Conservation (phyloP, 2,888 invertebrate genomes). For the Catocala fraxini region DNA sequence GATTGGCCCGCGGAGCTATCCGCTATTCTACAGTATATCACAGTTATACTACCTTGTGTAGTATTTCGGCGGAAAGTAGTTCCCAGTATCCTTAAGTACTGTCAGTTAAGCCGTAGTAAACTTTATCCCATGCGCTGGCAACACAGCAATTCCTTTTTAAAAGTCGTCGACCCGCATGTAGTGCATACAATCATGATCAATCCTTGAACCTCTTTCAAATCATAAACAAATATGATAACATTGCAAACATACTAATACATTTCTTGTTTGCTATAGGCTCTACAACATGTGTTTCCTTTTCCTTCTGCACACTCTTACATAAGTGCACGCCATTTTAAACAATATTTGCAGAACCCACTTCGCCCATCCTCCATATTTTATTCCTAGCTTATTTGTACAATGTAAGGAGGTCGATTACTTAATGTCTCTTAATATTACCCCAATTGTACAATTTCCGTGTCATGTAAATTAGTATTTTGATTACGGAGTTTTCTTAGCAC, state of each 20-base stretch:
- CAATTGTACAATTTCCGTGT: constrained; percentile 11
- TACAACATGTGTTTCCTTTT: background rate
- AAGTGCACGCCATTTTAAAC: constrained; percentile 1
- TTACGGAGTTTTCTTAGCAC: constrained; percentile 9
- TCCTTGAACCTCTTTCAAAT: background rate
- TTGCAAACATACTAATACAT: no score
- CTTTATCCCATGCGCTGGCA: no score
- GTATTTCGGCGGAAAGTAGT: no score
- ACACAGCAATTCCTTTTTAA: no score
- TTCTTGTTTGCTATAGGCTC: background rate
- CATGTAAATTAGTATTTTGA: constrained; percentile 22
- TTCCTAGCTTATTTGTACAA: background rate
- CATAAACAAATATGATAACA: no score
- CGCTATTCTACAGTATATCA: no score
- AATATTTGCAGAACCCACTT: constrained; percentile 5
- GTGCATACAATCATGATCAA: background rate
- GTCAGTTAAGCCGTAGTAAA: no score
- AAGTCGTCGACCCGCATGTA: no score
- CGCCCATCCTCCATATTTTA: no score
- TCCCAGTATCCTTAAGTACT: no score
- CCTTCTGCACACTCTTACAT: background rate
- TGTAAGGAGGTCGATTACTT: constrained; percentile 15
- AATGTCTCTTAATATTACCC: constrained; percentile 13
- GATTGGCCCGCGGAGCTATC: no score
- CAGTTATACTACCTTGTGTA: no score